Evolutionary conservation across 2,113 vertebrate species (phyloP).

Genomic region (Xiphophorus hellerii): DNA sequence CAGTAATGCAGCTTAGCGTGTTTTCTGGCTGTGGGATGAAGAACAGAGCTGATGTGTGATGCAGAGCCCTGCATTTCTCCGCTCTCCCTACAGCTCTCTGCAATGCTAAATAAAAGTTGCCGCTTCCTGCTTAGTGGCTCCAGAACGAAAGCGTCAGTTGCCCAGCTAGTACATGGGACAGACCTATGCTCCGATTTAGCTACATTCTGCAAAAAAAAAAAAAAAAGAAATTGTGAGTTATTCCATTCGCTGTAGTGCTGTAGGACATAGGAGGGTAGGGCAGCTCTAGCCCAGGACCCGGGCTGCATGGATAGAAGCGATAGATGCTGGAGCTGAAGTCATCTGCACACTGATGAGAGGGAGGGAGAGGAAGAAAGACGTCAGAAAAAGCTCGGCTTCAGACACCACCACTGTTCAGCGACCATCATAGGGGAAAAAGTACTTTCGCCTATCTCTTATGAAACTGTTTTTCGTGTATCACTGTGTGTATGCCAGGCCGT

Average conservation of each 20-base stretch:
- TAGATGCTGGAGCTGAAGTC: slow-evolving; percentile 73
- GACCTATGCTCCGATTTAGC: slow-evolving; percentile 73
- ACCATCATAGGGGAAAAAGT: slow-evolving; percentile 63
- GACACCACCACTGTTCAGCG: slow-evolving; percentile 69
- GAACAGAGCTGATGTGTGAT: slow-evolving; percentile 62
- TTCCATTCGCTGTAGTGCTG: slow-evolving; percentile 38
- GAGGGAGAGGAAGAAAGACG: slow-evolving; percentile 77
- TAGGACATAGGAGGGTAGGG: slow-evolving; percentile 59
- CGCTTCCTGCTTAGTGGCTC: slow-evolving; percentile 70
- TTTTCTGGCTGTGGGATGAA: slow-evolving; percentile 48
- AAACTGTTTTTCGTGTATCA: slow-evolving; percentile 65
- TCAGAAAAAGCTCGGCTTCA: slow-evolving; percentile 75
- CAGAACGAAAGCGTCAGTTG: slow-evolving; percentile 75
- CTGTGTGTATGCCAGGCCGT: slow-evolving; percentile 46
- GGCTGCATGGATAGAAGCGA: slow-evolving; percentile 79
- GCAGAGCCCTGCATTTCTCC: slow-evolving; percentile 62
- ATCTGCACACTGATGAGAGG: slow-evolving; percentile 71
- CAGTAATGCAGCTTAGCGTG: slow-evolving; percentile 52
- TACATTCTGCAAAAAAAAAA: slow-evolving; percentile 75
- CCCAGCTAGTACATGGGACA: slow-evolving; percentile 86
- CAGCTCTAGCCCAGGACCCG: slow-evolving; percentile 75
- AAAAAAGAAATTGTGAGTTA: slow-evolving; percentile 79
- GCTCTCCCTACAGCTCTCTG: slow-evolving; percentile 58
- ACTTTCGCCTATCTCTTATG: slow-evolving; percentile 66
- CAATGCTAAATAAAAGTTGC: slow-evolving; percentile 82